phyloP scores from a whole-genome alignment of 1,140 invertebrate species.

The Cheumatopsyche charites region DNA sequence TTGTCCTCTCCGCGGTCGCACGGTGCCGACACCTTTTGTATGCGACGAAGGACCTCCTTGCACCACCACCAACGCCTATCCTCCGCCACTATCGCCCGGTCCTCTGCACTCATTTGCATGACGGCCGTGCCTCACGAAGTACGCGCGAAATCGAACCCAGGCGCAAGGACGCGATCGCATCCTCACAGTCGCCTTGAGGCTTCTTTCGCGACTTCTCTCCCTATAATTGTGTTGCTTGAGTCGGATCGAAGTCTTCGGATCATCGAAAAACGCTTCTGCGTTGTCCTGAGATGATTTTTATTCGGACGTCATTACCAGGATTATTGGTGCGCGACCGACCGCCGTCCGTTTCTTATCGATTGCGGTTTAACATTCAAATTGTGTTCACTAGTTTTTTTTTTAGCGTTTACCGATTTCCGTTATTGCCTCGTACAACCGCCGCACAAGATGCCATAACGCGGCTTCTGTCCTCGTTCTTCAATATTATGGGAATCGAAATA shows the following conservation, averaged over 20 bases:
- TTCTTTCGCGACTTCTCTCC: not conserved
- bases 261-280: constrained; percentile 12
- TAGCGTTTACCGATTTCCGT: constrained; percentile 15
- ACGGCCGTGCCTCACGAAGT: no score
- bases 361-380: constrained; percentile 27
- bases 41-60: constrained; percentile 30
- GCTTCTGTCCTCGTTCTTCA: constrained; percentile 1
- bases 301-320: constrained; percentile 34
- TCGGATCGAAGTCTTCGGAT: not conserved
- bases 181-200: not conserved
- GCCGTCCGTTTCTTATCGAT: constrained; percentile 17
- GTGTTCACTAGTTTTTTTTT: not conserved
- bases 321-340: constrained; percentile 41
- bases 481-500: not conserved
- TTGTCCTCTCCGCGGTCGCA: constrained; percentile 41
- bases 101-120: constrained; percentile 16
- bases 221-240: not conserved
- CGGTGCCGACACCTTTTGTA: constrained; percentile 41
- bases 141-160: not conserved
- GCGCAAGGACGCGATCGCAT: not conserved
- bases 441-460: not conserved
- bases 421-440: constrained; percentile 14
- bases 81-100: not conserved
- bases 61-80: not conserved
- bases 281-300: constrained; percentile 1